Base-by-base conservation (phyloP, 2,888 invertebrate genomes). In the Pammene fasciana region DNA sequence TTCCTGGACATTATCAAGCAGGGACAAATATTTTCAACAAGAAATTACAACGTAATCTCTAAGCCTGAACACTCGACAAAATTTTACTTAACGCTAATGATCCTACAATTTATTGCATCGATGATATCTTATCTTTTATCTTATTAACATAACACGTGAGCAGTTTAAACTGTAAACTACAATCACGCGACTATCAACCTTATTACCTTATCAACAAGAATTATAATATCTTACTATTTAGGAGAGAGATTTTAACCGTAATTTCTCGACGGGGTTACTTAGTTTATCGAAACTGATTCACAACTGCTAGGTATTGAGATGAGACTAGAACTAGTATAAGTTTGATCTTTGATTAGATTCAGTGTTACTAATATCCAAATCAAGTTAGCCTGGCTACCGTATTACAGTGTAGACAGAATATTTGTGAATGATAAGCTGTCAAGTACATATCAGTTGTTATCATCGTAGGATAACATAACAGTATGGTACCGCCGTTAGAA, bases 201-300 rank as follows among this genome's bases (percentile, higher is more conserved):
- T 62, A 41, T n/a, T 0, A 0, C 8, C 10, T 26, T n/a, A 18
- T 3, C 5, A 50, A 13, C 36, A 62, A 41, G 41, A 16, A 36
- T 13, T 18, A 52, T 34, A 60, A 18, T 13, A 41, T 16, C 18
- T 56, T 65, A 46, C 10, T 16, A n/a, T 13, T 14, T 11, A 5
- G 6, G n/a, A 38, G n/a, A 38, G 38, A 26, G 18, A 18, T 41
- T 43, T 26, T 48, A 46, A 65, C 65, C 56, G 38, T 41, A 41
- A 41, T 57, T 34, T 41, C 48, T 66, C 38, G 26, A 34, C 65
- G 11, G 70, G 75, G 68, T 76, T 75, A 75, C 71, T 67, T 3
- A 48, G 60, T 60, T 46, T 60, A 60, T 48, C 60, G n/a, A 54
- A 54, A 34, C 13, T 54, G 8, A 54, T 54, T 54, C 54, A 34